Evolutionary conservation across 2,888 invertebrate species (phyloP), one percentile per base, ranked within the genome.

Genomic region (Ligdia adustata): DNA sequence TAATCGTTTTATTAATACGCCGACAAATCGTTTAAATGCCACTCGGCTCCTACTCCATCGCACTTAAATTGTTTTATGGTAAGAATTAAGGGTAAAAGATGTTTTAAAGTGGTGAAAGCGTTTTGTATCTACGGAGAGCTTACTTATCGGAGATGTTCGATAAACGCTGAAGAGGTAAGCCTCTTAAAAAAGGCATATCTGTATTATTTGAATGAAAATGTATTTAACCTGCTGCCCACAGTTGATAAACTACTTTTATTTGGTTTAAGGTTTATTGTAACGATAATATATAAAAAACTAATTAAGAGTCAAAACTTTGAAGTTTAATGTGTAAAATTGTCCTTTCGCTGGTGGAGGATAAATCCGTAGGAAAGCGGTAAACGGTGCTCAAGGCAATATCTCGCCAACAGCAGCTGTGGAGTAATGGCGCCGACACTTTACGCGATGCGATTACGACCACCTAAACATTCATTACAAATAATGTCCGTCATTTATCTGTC

Each of bases 1-100:
- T 88, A 90, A 90, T 90, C 89, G 89, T 89, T 89, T 88, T 88
- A 89, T 88, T 89, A 88, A 89, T 88, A 88, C 88, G 83, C 85
- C 86, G 82, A 78, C 84, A 86, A 87, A 89, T 88, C 86, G 85
- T 81, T 87, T 88, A 78, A 82, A 78, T 79, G 80, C 75, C 73
- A 74, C 75, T 77, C 72, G 73, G 70, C 75, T 78, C 67, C 68
- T 69, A 64, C 72, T 69, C 62, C 37, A 52, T 43, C 38, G 38
- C 51, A 45, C 51, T 55, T 52, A 42, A 53, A 55, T 53, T 57
- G 52, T 52, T 55, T 57, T 51, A 55, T 49, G 55, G 45, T 54
- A 56, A 55, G 50, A 41, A 43, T 50, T 44, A 42, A 41, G 34
- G 41, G 37, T 42, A 48, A 42, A 48, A 42, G 42, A 42, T 42